Percentiles rank a stretch among this genome's conserved stretches.
Evolutionary conservation across 2,113 vertebrate species (phyloP).

Genomic region (Mus spicilegus): DNA sequence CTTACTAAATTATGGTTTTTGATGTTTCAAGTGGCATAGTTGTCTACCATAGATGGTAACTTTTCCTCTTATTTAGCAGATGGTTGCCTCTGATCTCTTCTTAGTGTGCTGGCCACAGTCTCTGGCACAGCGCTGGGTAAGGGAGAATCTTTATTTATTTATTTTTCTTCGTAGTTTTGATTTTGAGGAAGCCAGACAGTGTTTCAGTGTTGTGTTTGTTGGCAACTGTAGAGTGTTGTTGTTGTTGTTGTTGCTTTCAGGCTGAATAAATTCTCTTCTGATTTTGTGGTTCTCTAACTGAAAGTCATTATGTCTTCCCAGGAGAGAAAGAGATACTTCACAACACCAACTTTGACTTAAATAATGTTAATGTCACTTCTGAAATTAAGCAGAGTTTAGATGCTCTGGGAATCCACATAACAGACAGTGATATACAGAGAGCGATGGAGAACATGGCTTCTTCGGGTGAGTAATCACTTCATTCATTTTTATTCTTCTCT

Average conservation of each 20-base stretch:
- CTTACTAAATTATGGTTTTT: neutral
- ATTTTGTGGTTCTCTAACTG: neutral
- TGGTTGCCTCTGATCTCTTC: neutral
- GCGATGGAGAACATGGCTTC: conserved; percentile 36
- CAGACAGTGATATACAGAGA: conserved; percentile 55
- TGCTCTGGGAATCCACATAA: conserved; percentile 49
- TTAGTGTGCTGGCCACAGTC: neutral
- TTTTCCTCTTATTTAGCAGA: neutral
- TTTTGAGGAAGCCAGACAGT: neutral
- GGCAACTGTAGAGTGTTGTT: neutral
- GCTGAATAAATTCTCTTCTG: neutral
- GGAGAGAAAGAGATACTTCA: conserved; percentile 38
- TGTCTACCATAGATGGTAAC: neutral
- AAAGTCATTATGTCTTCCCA: conserved; percentile 33
- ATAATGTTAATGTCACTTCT: conserved; percentile 12
- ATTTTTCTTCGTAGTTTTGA: neutral
- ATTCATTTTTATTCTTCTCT: neutral
- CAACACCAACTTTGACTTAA: neutral
- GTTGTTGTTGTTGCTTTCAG: neutral
- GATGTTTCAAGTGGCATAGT: neutral
- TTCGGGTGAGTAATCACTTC: conserved; percentile 59
- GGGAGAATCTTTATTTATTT: too few relatives aligned
- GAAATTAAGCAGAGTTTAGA: conserved; percentile 56
- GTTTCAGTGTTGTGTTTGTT: neutral
- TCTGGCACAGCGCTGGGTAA: neutral